Evolutionary conservation across 2,113 vertebrate species (phyloP).

Genomic region (Trinectes maculatus): DNA sequence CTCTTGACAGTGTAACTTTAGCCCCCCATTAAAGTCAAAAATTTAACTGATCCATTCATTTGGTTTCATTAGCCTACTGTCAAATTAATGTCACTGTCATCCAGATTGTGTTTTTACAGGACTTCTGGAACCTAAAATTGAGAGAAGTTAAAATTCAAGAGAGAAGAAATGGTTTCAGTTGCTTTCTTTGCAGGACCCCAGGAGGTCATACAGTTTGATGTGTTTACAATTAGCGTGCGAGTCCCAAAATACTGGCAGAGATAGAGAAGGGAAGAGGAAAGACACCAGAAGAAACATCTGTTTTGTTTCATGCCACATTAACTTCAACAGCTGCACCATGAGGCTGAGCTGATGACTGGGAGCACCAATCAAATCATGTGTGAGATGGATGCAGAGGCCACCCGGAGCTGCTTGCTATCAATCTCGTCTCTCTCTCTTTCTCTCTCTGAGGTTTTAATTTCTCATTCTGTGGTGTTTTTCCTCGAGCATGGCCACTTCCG

Average conservation of each 20-base stretch:
- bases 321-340: slow-evolving; percentile 62
- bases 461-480: slow-evolving; percentile 68
- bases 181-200: not conserved
- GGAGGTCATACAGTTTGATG: not conserved
- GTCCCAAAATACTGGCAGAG: slow-evolving; percentile 32
- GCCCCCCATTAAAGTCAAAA: too few species aligned
- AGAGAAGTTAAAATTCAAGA: not conserved
- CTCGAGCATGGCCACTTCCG: slow-evolving; percentile 72
- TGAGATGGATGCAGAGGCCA: slow-evolving; percentile 71
- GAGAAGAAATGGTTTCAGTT: not conserved
- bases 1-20: too few species aligned
- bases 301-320: slow-evolving; percentile 73
- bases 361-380: slow-evolving; percentile 75
- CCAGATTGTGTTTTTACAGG: too few species aligned
- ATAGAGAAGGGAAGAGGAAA: slow-evolving; percentile 36
- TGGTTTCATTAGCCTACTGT: too few species aligned
- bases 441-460: slow-evolving; percentile 62
- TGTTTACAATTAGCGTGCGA: slow-evolving; percentile 32
- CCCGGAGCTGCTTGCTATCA: slow-evolving; percentile 67
- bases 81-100: too few species aligned
- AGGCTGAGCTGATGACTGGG: slow-evolving; percentile 72
- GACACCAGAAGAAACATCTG: slow-evolving; percentile 77
- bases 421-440: slow-evolving; percentile 57
- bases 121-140: not conserved
- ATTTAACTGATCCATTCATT: too few species aligned